Percentiles rank a stretch among this genome's conserved stretches.
Evolutionary conservation across 2,113 vertebrate species (phyloP).

Genomic region (Podarcis muralis): DNA sequence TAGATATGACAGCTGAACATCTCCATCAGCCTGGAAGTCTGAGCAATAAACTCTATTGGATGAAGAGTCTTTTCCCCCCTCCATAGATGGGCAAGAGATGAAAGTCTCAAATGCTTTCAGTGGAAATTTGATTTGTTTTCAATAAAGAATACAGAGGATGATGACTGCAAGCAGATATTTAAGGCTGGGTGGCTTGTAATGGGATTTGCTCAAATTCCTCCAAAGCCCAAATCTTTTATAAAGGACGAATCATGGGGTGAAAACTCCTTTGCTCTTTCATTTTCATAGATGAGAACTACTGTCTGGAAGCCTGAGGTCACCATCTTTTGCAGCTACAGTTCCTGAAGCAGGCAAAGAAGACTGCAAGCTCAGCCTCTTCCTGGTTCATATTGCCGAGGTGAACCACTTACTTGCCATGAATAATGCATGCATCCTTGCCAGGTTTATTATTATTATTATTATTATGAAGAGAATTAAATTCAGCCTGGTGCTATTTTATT

Average conservation of each 20-base stretch:
- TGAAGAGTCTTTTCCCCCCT: not conserved
- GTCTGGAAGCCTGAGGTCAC: not conserved
- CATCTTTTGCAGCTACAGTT: not conserved
- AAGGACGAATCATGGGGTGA: accelerated
- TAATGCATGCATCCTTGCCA: accelerated
- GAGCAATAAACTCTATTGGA: not conserved
- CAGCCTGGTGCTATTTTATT: not conserved
- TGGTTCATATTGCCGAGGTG: not conserved
- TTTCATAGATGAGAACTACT: not conserved
- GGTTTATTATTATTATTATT: too few species aligned
- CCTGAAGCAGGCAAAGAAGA: not conserved
- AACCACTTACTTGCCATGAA: not conserved
- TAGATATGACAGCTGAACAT: not conserved
- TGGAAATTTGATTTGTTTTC: not conserved
- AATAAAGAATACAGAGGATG: not conserved
- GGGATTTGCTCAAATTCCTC: slow-evolving; percentile 58
- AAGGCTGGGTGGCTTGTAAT: slow-evolving; percentile 53
- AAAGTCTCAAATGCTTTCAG: slow-evolving; percentile 6
- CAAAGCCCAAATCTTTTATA: slow-evolving; percentile 34
- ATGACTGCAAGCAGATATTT: slow-evolving; percentile 24
- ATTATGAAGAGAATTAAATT: accelerated
- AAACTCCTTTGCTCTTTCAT: slow-evolving; percentile 32
- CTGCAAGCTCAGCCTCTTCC: not conserved
- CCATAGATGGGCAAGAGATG: not conserved
- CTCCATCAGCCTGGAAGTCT: not conserved